Percentiles rank a stretch among this genome's conserved stretches.
phyloP scores from a whole-genome alignment of 2,797 vertebrate genomes.

The Rhyacichthys aspro region DNA sequence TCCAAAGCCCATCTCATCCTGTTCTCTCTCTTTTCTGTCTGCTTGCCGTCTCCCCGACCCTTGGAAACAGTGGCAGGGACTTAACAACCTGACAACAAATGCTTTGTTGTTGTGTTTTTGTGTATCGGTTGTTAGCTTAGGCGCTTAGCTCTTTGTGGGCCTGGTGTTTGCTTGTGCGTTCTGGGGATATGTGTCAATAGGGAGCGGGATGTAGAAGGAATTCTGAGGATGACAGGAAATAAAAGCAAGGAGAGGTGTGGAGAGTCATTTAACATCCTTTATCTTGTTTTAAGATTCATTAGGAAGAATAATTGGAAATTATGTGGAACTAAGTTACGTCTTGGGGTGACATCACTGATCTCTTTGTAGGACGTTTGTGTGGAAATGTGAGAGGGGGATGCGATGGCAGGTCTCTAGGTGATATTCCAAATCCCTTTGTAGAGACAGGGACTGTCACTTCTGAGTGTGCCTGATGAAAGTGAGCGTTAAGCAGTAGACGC shows the following conservation, averaged over 20 bases:
- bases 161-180: constrained; percentile 54
- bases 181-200: constrained; percentile 62
- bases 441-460: constrained; percentile 83
- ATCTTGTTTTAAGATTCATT: constrained; percentile 86
- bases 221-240: constrained; percentile 47
- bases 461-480: constrained; percentile 84
- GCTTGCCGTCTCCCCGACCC: constrained; percentile 69
- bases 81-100: constrained; percentile 78
- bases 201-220: constrained; percentile 55
- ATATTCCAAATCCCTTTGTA: constrained; percentile 84
- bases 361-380: constrained; percentile 68
- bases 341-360: constrained; percentile 79
- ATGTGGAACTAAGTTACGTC: constrained; percentile 79
- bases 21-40: constrained; percentile 74
- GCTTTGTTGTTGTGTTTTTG: constrained; percentile 79
- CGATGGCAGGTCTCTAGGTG: constrained; percentile 81
- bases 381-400: constrained; percentile 39
- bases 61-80: constrained; percentile 76
- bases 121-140: constrained; percentile 76
- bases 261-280: constrained; percentile 61
- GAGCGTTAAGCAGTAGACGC: constrained; percentile 77
- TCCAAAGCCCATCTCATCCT: constrained; percentile 85
- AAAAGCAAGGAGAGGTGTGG: constrained; percentile 30
- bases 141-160: constrained; percentile 72
- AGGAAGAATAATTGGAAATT: constrained; percentile 82